Evolutionary conservation across 2,797 vertebrate species (phyloP).

Genomic region (Acrossocheilus wenchowensis): DNA sequence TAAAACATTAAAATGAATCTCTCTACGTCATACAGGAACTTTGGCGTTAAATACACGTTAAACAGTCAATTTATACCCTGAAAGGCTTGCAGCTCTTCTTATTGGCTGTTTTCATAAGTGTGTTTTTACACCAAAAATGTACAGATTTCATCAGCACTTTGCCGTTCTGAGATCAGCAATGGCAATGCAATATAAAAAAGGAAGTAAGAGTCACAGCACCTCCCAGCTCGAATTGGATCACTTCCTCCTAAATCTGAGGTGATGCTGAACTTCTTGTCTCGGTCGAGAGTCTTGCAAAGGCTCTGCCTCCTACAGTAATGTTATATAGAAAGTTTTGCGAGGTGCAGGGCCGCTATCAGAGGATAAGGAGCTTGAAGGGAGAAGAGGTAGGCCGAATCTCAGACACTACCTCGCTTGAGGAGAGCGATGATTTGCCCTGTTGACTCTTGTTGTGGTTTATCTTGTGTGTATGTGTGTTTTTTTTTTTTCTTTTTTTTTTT

Average conservation of each 20-base stretch:
- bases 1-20: background rate
- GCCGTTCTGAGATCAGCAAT: background rate
- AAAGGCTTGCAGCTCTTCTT: background rate
- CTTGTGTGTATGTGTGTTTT: background rate
- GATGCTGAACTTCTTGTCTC: slow-evolving; percentile 49
- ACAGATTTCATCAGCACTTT: slow-evolving; percentile 3
- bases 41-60: background rate
- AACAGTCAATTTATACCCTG: background rate
- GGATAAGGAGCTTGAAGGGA: slow-evolving; percentile 73
- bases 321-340: slow-evolving; percentile 83
- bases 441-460: background rate
- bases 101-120: background rate
- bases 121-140: background rate
- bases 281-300: slow-evolving; percentile 39
- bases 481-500: background rate
- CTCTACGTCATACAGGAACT: background rate
- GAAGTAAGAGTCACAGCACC: slow-evolving; percentile 60
- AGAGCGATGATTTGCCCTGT: background rate
- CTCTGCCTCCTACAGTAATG: slow-evolving; percentile 75
- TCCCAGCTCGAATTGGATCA: slow-evolving; percentile 66
- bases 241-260: slow-evolving; percentile 53
- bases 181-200: slow-evolving; percentile 60
- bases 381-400: slow-evolving; percentile 83
- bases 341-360: slow-evolving; percentile 83
- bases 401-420: background rate